Evolutionary conservation across 2,888 invertebrate species (phyloP), one percentile per base, ranked within the genome.

Genomic region (Dynastes hyllus): DNA sequence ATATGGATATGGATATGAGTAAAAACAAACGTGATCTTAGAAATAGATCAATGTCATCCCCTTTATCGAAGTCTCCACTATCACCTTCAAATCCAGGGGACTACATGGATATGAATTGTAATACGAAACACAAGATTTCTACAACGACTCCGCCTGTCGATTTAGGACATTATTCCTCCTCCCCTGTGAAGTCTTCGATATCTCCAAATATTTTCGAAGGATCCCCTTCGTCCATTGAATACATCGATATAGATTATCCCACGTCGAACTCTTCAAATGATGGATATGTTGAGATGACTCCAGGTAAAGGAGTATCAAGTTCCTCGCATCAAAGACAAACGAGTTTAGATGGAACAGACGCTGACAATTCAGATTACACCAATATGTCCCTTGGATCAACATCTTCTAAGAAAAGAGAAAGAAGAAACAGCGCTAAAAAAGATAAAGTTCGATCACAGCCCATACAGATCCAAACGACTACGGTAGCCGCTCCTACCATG

Each of bases 221-320:
- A n/a, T 83, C 83, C 1, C 83, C 83, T 6, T 81, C 81, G 0
- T 78, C 80, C 8, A 81, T 83, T 61, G 84, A 83, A 58, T 84
- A 83, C 76, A 84, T 84, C 76, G 84, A 84, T 40, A 80, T 82
- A 78, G 83, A 45, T 87, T 88, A 51, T 88, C 89, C 11, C 87
- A 88, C 65, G 88, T 89, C 89, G 88, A 11, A 88, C 88, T 75
- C 88, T 87, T 1, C 85, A 0, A 90, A 90, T 1, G 93, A 93
- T 65, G 93, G 93, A 45, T 93, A 93, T 85, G 92, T 93, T 53
- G 93, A 93, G 85, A 94, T 94, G 93, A 90, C 91, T 0, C 61
- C 92, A 89, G 88, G 90, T 87, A 84, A 85, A 85, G 11, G 87
- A 87, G 78, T 87, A 86, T 77, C 87, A 85, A 61, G 55, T 51